A percentile compares a stretch with the other conserved stretches of the same genome.
phyloP scores from a whole-genome alignment of 2,113 vertebrate genomes.

The Physeter macrocephalus region DNA sequence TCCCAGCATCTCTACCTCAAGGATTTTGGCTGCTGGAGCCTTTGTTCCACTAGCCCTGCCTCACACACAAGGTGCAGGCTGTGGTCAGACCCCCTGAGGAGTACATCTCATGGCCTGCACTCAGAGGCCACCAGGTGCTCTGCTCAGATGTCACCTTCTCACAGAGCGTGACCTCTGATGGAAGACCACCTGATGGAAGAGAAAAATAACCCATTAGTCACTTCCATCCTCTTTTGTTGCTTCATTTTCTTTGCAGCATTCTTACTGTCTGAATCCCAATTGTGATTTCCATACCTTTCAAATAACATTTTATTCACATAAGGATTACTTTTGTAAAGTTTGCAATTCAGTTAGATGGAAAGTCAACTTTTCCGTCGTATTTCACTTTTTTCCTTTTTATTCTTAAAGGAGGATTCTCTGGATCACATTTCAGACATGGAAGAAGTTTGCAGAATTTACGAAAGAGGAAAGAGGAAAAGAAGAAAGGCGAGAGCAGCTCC shows the following conservation, averaged over 20 bases:
- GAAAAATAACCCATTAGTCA: neutral
- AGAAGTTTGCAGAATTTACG: conserved; percentile 78
- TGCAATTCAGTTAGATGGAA: neutral
- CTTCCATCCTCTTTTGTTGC: neutral
- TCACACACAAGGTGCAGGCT: neutral
- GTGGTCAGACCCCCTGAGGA: neutral
- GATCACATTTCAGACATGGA: conserved; percentile 84
- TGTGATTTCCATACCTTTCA: neutral
- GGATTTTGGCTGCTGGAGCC: neutral
- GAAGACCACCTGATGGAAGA: neutral
- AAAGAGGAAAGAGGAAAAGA: conserved; percentile 85
- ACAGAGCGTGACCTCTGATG: neutral
- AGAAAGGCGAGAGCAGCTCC: conserved; percentile 83
- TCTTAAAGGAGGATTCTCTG: conserved; percentile 80
- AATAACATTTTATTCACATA: neutral
- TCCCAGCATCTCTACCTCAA: neutral
- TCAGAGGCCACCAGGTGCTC: neutral
- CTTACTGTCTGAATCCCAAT: neutral
- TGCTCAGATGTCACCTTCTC: neutral
- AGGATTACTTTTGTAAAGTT: neutral
- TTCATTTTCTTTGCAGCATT: neutral
- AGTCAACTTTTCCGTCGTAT: neutral
- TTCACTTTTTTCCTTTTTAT: conserved; percentile 29
- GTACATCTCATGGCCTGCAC: neutral
- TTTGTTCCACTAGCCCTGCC: too few relatives aligned